Evolutionary conservation across 2,797 vertebrate species (phyloP).

Genomic region (Xenentodon cancila): DNA sequence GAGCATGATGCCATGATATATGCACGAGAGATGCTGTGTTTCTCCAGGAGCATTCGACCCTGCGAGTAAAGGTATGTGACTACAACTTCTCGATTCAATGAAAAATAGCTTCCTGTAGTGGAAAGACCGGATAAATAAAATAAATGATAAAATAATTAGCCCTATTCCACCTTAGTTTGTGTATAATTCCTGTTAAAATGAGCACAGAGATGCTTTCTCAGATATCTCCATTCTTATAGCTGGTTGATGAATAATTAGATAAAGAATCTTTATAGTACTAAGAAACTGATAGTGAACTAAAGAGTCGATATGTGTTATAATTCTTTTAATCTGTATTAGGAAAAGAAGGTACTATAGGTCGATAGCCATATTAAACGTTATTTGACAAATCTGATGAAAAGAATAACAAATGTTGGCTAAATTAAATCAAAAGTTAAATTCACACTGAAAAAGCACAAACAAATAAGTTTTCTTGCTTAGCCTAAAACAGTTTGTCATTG

Average conservation of each 20-base stretch:
- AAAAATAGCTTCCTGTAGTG: not conserved
- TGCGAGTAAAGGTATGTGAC: conserved; percentile 58
- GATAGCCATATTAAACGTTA: not conserved
- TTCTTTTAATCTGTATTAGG: too few relatives aligned
- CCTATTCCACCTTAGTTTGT: not conserved
- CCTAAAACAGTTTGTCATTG: not conserved
- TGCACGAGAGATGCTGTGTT: conserved; percentile 57
- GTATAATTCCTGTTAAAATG: not conserved
- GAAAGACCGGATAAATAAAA: not conserved
- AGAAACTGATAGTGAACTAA: too few relatives aligned
- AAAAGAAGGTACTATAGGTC: too few relatives aligned
- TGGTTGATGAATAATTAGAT: too few relatives aligned
- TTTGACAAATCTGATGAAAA: not conserved
- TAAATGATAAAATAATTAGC: not conserved
- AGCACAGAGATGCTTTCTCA: not conserved
- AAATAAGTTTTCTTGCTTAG: conserved; percentile 8
- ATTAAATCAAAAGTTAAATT: not conserved
- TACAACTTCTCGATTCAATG: not conserved
- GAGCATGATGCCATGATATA: conserved; percentile 66
- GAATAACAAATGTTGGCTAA: not conserved
- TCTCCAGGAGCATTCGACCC: conserved; percentile 56
- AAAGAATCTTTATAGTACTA: too few relatives aligned
- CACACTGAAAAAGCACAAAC: not conserved
- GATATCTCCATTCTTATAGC: not conserved
- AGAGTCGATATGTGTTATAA: too few relatives aligned